Evolutionary conservation across 2,797 vertebrate species (phyloP).

Genomic region (Coracias cyanogaster): DNA sequence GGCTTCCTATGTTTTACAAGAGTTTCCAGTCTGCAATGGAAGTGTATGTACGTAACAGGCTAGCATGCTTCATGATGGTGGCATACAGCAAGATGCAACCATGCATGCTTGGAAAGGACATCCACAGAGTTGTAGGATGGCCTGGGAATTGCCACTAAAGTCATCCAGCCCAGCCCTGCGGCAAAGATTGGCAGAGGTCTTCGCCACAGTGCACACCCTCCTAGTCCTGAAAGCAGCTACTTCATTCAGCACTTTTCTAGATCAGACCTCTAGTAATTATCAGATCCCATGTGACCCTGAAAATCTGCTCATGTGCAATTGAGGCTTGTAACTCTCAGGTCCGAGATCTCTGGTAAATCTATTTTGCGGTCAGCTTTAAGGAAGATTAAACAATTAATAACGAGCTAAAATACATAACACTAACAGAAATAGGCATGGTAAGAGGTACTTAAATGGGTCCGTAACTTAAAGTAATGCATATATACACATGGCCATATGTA

Average conservation of each 20-base stretch:
- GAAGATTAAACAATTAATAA: neutral
- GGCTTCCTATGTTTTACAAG: neutral
- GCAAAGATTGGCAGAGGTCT: neutral
- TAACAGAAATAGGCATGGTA: neutral
- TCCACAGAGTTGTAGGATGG: neutral
- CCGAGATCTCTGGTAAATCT: neutral
- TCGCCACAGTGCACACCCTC: neutral
- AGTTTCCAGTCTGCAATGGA: neutral
- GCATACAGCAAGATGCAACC: neutral
- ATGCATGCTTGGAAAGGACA: neutral
- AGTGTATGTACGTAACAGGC: fast-evolving
- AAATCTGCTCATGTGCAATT: neutral
- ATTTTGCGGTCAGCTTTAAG: neutral
- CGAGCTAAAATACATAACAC: neutral
- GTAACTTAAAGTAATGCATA: neutral
- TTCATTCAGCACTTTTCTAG: neutral
- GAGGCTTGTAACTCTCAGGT: fast-evolving
- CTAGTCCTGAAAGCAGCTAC: neutral
- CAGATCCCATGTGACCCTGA: neutral
- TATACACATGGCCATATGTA: neutral
- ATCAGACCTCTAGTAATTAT: neutral
- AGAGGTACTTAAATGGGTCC: neutral
- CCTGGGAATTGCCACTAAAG: neutral
- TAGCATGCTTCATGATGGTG: neutral
- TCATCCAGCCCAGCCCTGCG: neutral